Percentiles rank a stretch among this genome's conserved stretches.
Conservation (phyloP, 2,888 invertebrate genomes). For the Calliopum simillimum region DNA sequence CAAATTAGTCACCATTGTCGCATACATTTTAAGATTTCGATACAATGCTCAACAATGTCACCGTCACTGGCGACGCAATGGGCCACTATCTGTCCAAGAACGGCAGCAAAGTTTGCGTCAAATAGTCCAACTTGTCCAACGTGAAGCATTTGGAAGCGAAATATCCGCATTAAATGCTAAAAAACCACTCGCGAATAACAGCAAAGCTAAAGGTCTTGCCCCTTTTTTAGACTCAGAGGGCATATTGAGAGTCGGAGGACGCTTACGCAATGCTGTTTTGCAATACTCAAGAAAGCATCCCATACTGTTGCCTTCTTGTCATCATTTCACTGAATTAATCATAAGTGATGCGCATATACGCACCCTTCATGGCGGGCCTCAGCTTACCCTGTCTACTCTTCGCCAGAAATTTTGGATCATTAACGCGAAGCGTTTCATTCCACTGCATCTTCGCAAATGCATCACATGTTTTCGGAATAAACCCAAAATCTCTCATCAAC, state of each 20-base stretch:
- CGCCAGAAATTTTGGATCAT: no score
- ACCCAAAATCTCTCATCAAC: background rate
- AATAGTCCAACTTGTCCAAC: no score
- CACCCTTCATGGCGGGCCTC: constrained; percentile 3
- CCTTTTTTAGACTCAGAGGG: constrained; percentile 28
- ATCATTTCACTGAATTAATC: constrained; percentile 7
- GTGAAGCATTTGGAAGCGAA: no score
- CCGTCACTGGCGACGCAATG: no score
- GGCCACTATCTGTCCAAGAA: no score
- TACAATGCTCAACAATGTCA: no score
- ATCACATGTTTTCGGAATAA: background rate
- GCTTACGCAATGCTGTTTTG: constrained; percentile 13
- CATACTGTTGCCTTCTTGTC: constrained; percentile 22
- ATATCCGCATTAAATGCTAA: no score
- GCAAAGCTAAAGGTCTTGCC: no score
- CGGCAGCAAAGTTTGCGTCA: no score
- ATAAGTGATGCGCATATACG: background rate
- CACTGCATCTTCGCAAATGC: background rate
- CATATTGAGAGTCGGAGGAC: constrained; percentile 23
- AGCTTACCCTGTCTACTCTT: background rate
- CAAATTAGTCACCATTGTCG: no score
- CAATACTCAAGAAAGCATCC: constrained; percentile 11
- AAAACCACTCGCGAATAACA: no score
- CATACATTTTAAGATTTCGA: no score
- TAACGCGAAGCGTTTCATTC: background rate